Evolutionary conservation across 2,797 vertebrate species (phyloP).

Genomic region (Tympanoctomys barrerae): DNA sequence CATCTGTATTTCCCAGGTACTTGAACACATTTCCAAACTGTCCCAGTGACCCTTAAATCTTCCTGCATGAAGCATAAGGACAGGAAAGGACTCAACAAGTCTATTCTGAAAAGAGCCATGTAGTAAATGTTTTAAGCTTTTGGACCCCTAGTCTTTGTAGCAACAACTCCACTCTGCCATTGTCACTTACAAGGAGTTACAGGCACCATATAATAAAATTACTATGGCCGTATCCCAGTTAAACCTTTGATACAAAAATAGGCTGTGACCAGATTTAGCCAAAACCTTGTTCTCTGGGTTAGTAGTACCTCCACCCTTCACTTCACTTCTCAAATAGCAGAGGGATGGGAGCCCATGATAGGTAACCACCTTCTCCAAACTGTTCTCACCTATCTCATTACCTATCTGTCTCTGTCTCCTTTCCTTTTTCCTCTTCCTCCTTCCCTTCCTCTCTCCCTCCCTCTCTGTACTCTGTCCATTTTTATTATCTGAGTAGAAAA

Average conservation of each 20-base stretch:
- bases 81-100: neutral
- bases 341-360: neutral
- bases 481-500: neutral
- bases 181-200: neutral
- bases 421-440: too few species aligned
- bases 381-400: neutral
- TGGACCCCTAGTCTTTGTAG: neutral
- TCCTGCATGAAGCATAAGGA: neutral
- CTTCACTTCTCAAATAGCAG: neutral
- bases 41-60: neutral
- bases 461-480: too few species aligned
- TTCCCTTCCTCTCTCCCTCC: neutral
- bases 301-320: neutral
- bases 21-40: neutral
- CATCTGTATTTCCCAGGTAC: too few species aligned
- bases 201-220: neutral
- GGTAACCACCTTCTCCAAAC: neutral
- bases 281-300: neutral
- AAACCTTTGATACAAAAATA: neutral
- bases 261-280: neutral
- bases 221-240: neutral
- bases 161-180: neutral
- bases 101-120: neutral
- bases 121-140: neutral
- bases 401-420: too few species aligned